Evolutionary conservation across 2,888 invertebrate genomes (phyloP).

Genomic region (Patella pellucida): DNA sequence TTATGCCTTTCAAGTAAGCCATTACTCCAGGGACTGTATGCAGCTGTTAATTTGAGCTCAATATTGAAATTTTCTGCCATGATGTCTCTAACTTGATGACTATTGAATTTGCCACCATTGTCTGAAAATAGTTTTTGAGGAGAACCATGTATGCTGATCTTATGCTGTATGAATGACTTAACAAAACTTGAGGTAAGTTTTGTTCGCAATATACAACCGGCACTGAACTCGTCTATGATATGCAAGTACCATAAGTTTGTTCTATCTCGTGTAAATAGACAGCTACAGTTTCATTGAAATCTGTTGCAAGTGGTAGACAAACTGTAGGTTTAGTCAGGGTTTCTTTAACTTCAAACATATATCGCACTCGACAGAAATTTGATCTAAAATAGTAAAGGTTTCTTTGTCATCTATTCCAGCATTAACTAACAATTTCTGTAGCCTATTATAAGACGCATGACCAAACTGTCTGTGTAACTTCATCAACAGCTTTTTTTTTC

Average conservation of each 20-base stretch:
- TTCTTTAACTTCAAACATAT: background rate
- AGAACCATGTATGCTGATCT: conserved; percentile 26
- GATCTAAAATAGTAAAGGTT: background rate
- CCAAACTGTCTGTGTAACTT: conserved; percentile 14
- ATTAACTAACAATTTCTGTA: background rate
- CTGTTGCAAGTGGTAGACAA: conserved; percentile 15
- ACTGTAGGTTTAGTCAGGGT: conserved; percentile 24
- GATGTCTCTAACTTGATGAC: conserved; percentile 26
- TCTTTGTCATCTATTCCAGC: background rate
- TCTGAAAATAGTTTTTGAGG: conserved; percentile 27
- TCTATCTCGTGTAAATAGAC: conserved; percentile 29
- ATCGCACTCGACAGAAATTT: background rate
- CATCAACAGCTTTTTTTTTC: background rate
- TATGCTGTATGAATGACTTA: conserved; percentile 22
- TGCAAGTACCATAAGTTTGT: conserved; percentile 26
- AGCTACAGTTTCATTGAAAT: conserved; percentile 27
- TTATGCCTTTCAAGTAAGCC: conserved; percentile 20
- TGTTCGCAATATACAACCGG: conserved; percentile 23
- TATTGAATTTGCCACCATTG: conserved; percentile 32
- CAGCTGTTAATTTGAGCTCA: conserved; percentile 19
- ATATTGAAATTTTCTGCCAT: conserved; percentile 34
- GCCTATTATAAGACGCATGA: conserved; percentile 6
- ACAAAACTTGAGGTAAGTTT: conserved; percentile 27
- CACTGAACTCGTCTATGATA: conserved; percentile 30
- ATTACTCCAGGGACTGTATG: conserved; percentile 22